Evolutionary conservation across 1,140 invertebrate genomes (phyloP).

Genomic region (Phenacoccus solenopsis): DNA sequence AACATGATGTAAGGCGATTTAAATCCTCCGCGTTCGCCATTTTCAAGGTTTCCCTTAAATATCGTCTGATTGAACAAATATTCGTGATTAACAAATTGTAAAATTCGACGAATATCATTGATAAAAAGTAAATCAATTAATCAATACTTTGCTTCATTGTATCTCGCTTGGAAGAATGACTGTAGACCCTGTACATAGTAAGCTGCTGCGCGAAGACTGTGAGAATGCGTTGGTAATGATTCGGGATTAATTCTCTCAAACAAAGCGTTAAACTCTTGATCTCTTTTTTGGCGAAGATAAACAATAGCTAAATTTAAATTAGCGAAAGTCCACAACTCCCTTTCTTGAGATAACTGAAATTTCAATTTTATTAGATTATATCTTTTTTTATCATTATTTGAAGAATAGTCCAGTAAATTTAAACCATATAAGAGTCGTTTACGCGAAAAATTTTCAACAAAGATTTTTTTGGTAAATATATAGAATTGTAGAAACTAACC

Average conservation of each 20-base stretch:
- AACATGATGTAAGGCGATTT: conserved; percentile 87
- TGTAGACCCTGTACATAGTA: conserved; percentile 94
- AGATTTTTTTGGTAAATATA: too few relatives aligned
- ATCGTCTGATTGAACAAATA: conserved; percentile 52
- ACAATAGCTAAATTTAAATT: conserved; percentile 94
- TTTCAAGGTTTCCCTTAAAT: conserved; percentile 87
- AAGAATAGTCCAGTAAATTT: too few relatives aligned
- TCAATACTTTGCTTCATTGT: conserved; percentile 96
- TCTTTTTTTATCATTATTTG: too few relatives aligned
- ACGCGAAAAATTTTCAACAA: too few relatives aligned
- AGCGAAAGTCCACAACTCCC: conserved; percentile 85
- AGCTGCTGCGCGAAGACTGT: conserved; percentile 78
- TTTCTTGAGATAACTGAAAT: conserved; percentile 58
- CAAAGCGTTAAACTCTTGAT: conserved; percentile 69
- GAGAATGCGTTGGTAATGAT: conserved; percentile 65
- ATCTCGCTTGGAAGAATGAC: conserved; percentile 88
- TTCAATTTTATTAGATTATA: too few relatives aligned
- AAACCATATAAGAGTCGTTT: too few relatives aligned
- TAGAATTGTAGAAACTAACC: too few relatives aligned
- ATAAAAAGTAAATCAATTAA: conserved; percentile 30
- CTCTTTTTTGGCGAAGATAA: conserved; percentile 77
- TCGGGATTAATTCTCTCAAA: conserved; percentile 83
- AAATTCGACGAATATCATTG: not conserved
- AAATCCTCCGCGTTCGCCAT: conserved; percentile 97
- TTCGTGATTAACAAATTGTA: conserved; percentile 14